phyloP scores from a whole-genome alignment of 2,797 vertebrate species.

The Tadarida brasiliensis region DNA sequence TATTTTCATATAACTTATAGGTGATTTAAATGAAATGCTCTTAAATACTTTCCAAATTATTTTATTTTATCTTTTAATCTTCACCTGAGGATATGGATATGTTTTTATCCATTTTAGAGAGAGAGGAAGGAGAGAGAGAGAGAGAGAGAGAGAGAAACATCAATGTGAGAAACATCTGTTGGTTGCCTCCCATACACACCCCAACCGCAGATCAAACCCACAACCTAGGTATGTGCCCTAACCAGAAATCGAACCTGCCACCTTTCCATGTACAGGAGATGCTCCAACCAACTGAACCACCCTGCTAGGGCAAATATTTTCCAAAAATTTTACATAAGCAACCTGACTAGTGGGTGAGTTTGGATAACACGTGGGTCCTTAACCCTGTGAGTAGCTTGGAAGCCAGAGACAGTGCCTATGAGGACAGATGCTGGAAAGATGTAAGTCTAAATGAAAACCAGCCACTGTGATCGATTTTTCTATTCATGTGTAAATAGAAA shows the following conservation, averaged over 20 bases:
- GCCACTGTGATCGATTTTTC: neutral
- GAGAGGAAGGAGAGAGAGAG: rapidly evolving
- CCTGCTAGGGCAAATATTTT: neutral
- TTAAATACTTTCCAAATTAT: neutral
- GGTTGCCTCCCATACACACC: neutral
- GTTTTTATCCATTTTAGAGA: neutral
- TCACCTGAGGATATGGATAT: neutral
- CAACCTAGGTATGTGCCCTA: neutral
- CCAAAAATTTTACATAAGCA: constrained; percentile 11
- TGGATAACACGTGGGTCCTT: neutral
- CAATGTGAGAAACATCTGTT: too few species aligned
- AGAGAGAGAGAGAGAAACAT: neutral
- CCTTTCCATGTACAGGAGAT: neutral
- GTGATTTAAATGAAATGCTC: constrained; percentile 47
- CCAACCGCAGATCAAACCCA: neutral
- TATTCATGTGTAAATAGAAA: neutral
- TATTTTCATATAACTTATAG: neutral
- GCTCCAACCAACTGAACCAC: neutral
- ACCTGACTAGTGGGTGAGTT: neutral
- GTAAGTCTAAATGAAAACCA: neutral
- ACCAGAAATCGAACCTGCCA: neutral
- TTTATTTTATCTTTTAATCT: neutral
- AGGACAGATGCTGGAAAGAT: neutral
- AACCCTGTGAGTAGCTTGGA: neutral
- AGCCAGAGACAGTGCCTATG: neutral